phyloP scores from a whole-genome alignment of 2,797 vertebrate genomes.

The Myripristis murdjan region DNA sequence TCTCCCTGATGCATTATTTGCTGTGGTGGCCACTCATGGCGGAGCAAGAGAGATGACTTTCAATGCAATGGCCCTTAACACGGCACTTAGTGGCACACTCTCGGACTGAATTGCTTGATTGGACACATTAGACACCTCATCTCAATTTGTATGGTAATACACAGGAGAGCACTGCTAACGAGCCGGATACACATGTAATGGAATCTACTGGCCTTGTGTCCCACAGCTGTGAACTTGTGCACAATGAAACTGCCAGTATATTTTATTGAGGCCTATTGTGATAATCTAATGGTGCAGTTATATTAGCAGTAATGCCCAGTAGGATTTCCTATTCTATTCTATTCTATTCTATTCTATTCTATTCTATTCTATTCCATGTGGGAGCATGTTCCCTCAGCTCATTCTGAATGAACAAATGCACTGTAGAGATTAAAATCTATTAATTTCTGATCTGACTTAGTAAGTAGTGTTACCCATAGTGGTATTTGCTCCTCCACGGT shows the following conservation, averaged over 20 bases:
- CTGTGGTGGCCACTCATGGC: constrained; percentile 34
- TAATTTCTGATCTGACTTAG: no score
- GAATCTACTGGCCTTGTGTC: constrained; percentile 55
- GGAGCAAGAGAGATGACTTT: constrained; percentile 56
- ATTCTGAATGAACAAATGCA: no score
- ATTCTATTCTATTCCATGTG: not conserved
- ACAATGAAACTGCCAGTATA: constrained; percentile 49
- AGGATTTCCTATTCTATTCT: not conserved
- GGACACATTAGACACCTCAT: constrained; percentile 60
- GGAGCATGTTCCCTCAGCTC: no score
- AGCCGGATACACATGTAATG: constrained; percentile 53
- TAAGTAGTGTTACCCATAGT: no score
- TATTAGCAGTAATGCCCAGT: not conserved
- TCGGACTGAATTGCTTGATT: constrained; percentile 66
- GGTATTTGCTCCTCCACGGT: no score
- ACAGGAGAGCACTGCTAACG: constrained; percentile 43
- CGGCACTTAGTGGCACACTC: constrained; percentile 57
- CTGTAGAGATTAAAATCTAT: no score
- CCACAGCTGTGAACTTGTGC: constrained; percentile 47
- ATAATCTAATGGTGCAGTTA: constrained; percentile 33
- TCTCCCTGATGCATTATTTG: constrained; percentile 13
- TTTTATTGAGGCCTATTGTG: constrained; percentile 45
- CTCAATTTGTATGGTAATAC: constrained; percentile 74
- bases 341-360: not conserved
- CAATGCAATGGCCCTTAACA: constrained; percentile 68